phyloP scores from a whole-genome alignment of 1,140 invertebrate species.

The Euschistus heros region DNA sequence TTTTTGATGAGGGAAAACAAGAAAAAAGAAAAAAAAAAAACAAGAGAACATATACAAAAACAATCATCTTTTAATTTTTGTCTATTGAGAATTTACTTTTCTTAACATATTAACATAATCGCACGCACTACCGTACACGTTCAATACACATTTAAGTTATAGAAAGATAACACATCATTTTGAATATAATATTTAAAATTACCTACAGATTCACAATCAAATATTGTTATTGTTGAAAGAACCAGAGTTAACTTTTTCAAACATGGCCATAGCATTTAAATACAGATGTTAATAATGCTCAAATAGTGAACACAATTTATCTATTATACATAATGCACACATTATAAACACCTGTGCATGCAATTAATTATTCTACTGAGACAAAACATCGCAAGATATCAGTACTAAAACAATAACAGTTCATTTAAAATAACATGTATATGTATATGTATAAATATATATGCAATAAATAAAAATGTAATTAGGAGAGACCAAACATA shows the following conservation, averaged over 20 bases:
- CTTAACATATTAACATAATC: not conserved
- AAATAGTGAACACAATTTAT: constrained; percentile 8
- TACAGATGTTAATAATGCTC: constrained; percentile 4
- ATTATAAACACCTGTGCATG: constrained; percentile 8
- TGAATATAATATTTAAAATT: constrained; percentile 15
- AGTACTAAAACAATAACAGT: constrained; percentile 4
- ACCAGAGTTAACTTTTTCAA: constrained; percentile 8
- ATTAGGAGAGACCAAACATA: constrained; percentile 1
- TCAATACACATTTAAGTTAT: constrained; percentile 13
- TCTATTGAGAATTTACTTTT: not conserved
- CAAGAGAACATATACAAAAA: not conserved
- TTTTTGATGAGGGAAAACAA: no score
- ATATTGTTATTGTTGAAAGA: constrained; percentile 3
- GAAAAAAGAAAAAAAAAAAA: no score
- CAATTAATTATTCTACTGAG: constrained; percentile 10
- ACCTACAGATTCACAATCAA: constrained; percentile 12
- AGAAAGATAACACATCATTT: constrained; percentile 9
- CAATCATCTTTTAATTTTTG: constrained; percentile 3
- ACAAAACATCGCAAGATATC: not conserved
- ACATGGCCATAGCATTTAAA: not conserved
- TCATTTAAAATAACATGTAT: constrained; percentile 8
- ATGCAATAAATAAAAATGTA: constrained; percentile 16
- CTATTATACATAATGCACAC: constrained; percentile 10
- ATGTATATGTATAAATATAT: constrained; percentile 3
- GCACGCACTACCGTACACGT: constrained; percentile 13